Conservation (phyloP, 2,888 invertebrate species). For the Cephus pygmeus region DNA sequence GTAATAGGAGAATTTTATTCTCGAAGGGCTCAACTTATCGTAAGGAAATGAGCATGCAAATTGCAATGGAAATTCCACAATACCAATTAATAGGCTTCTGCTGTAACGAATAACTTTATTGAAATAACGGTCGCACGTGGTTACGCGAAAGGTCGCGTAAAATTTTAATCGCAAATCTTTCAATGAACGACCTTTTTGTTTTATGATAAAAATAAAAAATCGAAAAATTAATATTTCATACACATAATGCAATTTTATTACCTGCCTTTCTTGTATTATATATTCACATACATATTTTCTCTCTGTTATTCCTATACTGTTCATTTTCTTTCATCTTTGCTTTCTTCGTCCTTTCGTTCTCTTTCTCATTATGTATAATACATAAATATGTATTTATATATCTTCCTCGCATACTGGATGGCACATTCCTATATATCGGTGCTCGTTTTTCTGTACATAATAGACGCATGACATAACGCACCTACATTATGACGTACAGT, state of each 20-base stretch:
- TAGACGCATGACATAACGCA: slow-evolving; percentile 2
- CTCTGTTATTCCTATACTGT: slow-evolving; percentile 16
- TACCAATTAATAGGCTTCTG: background rate
- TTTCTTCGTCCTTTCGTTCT: slow-evolving; percentile 22
- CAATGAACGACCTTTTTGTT: background rate
- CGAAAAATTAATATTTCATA: slow-evolving; percentile 18
- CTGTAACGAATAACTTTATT: background rate
- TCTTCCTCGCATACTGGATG: slow-evolving; percentile 50
- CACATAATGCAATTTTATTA: slow-evolving; percentile 41
- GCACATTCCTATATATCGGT: slow-evolving; percentile 52
- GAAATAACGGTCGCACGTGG: background rate
- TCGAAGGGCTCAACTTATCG: background rate
- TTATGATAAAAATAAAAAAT: background rate
- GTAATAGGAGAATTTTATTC: slow-evolving; percentile 32
- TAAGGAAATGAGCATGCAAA: background rate
- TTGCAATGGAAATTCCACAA: background rate
- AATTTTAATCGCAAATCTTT: background rate
- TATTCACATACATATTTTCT: slow-evolving; percentile 40
- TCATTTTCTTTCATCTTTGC: slow-evolving; percentile 22
- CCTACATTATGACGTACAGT: background rate
- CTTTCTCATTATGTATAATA: background rate
- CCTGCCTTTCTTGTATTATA: slow-evolving; percentile 44
- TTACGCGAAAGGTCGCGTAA: background rate
- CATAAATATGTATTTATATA: background rate
- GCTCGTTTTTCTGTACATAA: slow-evolving; percentile 26